These are phyloP conservation scores for Mythimna pallens DNA, from an alignment of 2,888 invertebrate species.

Conservation along the genomic window DNA sequence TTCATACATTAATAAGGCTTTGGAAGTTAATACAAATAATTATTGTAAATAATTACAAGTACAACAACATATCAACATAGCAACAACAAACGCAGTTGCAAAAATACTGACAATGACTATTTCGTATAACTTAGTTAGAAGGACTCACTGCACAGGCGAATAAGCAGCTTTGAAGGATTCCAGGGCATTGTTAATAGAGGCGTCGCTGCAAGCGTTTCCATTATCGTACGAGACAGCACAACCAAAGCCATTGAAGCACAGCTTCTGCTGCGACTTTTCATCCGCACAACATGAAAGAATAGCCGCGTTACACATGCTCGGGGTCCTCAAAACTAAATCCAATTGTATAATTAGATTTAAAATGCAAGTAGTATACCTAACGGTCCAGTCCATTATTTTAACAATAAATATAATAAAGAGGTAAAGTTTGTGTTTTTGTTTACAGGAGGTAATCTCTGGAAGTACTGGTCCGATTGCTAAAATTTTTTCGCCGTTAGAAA, in stretches of 20 bases:
- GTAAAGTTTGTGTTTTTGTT: too few relatives aligned
- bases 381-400: background rate
- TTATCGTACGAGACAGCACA: conserved; percentile 69
- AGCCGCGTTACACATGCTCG: conserved; percentile 77
- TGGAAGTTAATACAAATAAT: conserved; percentile 38
- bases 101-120: conserved; percentile 73
- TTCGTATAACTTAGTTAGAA: conserved; percentile 21
- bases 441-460: too few relatives aligned
- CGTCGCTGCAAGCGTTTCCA: conserved; percentile 70
- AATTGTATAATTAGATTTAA: too few relatives aligned
- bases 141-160: conserved; percentile 69
- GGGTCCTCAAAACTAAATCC: conserved; percentile 37
- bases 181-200: conserved; percentile 71
- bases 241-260: conserved; percentile 76
- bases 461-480: too few relatives aligned
- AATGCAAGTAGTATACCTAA: background rate
- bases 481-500: too few relatives aligned
- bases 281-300: conserved; percentile 79
- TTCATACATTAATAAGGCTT: conserved; percentile 25
- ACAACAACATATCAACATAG: conserved; percentile 50
- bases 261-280: conserved; percentile 57
- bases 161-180: conserved; percentile 75
- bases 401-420: too few relatives aligned
- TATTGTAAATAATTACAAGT: conserved; percentile 37
- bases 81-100: conserved; percentile 44